Evolutionary conservation across 37 sponge, comb jelly and placozoan genomes (phyloP), one percentile per base, ranked within the genome.

Genomic region (Chondrosia reniformis): DNA sequence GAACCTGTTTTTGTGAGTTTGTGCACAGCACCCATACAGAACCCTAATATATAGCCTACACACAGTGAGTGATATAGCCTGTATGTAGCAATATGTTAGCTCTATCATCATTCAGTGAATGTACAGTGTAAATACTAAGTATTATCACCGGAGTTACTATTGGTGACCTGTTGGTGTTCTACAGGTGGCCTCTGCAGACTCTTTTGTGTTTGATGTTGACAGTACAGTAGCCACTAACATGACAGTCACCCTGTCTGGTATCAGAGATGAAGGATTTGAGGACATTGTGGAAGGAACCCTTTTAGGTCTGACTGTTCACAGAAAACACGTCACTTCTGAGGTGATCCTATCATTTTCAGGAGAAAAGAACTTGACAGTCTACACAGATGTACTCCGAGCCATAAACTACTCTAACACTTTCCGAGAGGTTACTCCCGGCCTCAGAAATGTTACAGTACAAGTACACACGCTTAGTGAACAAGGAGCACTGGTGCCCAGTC

Each of bases 171-270:
- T 76, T 49, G 8, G 10, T 55, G 12, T 30, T 22, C 41, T 17
- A 0, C 24, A 87, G 87, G 7, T 87, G 24, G 71, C 76, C 17
- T 45, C 79, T 19, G 30, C 71, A 39, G 32, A 43, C 39, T 74
- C 55, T 13, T 58, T 34, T 24, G 82, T 87, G 32, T 73, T 62
- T 19, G 87, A 87, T 55, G 37, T 87, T 63, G 87, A 87, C 63
- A 74, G 71, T n/a, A 12, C 56, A 33, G 46, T 10, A 15, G 79
- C 63, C 63, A 49, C 64, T 1, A 31, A 55, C 10, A 64, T 87
- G 3, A 15, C 5, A 24, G 45, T 82, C 54, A 62, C 30, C 21
- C 12, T 87, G 10, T 45, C 22, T 5, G 63, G 13, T 37, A 33
- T 63, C 28, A 3, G 1, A 12, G 31, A 38, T 38, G 83, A 67